Conservation (phyloP, 2,888 invertebrate genomes). For the Mythimna lalbum region DNA sequence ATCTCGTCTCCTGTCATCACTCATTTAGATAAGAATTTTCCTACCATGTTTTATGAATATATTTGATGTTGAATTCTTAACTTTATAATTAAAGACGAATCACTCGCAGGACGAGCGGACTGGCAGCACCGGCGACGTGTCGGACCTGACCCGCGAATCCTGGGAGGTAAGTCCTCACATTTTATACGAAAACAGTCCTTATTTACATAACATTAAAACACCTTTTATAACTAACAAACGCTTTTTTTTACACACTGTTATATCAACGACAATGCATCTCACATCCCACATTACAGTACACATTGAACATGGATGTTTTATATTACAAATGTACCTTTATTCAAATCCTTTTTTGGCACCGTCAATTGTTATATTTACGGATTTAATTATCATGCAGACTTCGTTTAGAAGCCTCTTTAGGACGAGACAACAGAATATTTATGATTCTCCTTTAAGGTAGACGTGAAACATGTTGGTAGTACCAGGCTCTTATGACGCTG, state of each 20-base stretch:
- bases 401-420: constrained; percentile 47
- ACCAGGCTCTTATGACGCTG: constrained; percentile 17
- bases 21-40: constrained; percentile 79
- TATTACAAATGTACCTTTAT: constrained; percentile 59
- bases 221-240: constrained; percentile 74
- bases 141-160: constrained; percentile 96
- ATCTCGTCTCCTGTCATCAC: constrained; percentile 71
- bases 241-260: constrained; percentile 76
- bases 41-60: constrained; percentile 23
- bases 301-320: constrained; percentile 81
- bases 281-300: constrained; percentile 87
- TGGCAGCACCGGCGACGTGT: constrained; percentile 93
- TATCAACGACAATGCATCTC: constrained; percentile 78
- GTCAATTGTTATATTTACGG: constrained; percentile 60
- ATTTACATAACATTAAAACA: constrained; percentile 54
- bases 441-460: constrained; percentile 65
- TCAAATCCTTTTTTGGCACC: constrained; percentile 61
- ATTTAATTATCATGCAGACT: constrained; percentile 63
- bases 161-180: constrained; percentile 95
- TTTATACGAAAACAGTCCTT: constrained; percentile 30
- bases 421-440: constrained; percentile 69
- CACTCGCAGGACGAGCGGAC: constrained; percentile 89
- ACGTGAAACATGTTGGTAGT: constrained; percentile 11
- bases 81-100: constrained; percentile 44
- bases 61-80: constrained; percentile 31